These are phyloP conservation scores for Mercenaria mercenaria DNA, from an alignment of 1,140 invertebrate genomes.

Conservation along the genomic window DNA sequence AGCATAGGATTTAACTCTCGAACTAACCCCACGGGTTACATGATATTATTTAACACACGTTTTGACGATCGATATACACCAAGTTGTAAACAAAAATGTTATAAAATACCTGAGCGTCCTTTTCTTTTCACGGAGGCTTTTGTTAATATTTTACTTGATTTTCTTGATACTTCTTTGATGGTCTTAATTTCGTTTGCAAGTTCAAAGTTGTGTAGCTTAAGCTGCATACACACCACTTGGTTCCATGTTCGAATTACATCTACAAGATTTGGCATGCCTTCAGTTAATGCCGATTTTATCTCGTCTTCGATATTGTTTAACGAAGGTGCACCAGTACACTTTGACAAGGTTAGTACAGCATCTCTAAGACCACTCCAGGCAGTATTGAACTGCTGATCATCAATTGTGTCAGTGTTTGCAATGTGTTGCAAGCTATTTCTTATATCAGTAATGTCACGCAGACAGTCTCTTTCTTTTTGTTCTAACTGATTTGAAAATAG, in stretches of 20 bases:
- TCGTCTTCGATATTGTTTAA: background rate
- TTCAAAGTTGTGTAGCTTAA: background rate
- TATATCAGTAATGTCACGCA: background rate
- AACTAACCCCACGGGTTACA: no score
- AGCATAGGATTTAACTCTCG: no score
- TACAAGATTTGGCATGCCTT: background rate
- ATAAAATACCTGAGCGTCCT: background rate
- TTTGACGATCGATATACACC: no score
- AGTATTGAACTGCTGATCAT: background rate
- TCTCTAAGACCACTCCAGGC: background rate
- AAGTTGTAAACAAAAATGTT: no score
- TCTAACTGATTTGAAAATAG: background rate
- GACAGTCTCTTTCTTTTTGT: background rate
- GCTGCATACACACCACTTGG: background rate
- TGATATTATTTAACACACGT: no score
- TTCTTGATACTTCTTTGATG: background rate
- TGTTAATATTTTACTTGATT: background rate
- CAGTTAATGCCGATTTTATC: background rate
- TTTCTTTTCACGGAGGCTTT: background rate
- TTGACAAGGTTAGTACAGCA: background rate
- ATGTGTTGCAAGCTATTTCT: background rate
- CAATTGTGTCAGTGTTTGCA: background rate
- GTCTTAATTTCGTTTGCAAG: background rate
- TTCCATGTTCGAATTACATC: background rate
- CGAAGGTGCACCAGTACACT: background rate